phyloP scores from a whole-genome alignment of 2,888 invertebrate species.

The Dryobotodes eremita region DNA sequence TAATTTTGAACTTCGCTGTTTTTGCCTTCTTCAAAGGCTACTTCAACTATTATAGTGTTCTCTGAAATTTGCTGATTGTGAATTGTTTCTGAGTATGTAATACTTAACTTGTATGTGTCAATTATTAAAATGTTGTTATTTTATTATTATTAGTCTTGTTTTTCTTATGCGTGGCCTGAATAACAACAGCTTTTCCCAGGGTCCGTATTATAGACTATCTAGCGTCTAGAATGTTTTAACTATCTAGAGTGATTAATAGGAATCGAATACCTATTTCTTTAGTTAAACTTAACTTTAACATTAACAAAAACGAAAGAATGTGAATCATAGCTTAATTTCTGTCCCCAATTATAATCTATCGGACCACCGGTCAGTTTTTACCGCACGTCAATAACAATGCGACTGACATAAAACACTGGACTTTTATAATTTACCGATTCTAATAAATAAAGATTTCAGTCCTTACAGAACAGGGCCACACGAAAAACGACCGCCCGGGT shows the following conservation, averaged over 20 bases:
- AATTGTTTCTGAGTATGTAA: background rate
- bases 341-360: constrained; percentile 63
- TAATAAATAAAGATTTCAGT: constrained; percentile 90
- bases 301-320: constrained; percentile 39
- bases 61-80: background rate
- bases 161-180: background rate
- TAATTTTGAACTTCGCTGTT: background rate
- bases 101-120: background rate
- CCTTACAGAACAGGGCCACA: constrained; percentile 78
- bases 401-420: constrained; percentile 82
- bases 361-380: constrained; percentile 73
- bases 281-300: background rate
- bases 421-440: constrained; percentile 88
- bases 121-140: too few relatives aligned
- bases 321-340: constrained; percentile 66
- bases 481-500: constrained; percentile 90
- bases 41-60: background rate
- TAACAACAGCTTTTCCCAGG: too few relatives aligned
- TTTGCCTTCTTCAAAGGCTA: background rate
- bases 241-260: background rate
- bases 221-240: too few relatives aligned
- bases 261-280: background rate
- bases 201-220: background rate
- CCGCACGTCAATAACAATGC: constrained; percentile 80
- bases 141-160: background rate